Evolutionary conservation across 2,113 vertebrate species (phyloP).

Genomic region (Pterocles orientalis): DNA sequence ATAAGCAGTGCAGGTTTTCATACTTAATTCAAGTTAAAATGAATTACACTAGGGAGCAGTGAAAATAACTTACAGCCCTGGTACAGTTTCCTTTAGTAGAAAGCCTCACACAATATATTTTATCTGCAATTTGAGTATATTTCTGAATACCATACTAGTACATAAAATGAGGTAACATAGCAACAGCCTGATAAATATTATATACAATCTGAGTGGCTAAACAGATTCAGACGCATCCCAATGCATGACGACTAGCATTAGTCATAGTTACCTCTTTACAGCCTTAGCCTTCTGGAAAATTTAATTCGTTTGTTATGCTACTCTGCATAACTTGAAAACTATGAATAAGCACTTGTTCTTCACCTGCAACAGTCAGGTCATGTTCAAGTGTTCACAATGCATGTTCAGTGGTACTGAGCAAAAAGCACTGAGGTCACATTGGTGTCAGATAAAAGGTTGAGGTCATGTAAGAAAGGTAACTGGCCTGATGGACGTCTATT

Average conservation of each 20-base stretch:
- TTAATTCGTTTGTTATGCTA: conserved; percentile 1
- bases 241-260: neutral
- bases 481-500: neutral
- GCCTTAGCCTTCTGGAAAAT: conserved; percentile 18
- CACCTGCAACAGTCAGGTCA: neutral
- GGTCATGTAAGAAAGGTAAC: neutral
- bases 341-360: neutral
- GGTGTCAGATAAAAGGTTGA: neutral
- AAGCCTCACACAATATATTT: neutral
- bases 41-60: neutral
- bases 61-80: neutral
- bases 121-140: neutral
- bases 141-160: neutral
- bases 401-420: neutral
- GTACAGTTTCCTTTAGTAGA: neutral
- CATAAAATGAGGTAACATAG: neutral
- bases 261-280: conserved; percentile 11
- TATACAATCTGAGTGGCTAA: neutral
- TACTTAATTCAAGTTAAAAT: neutral
- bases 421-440: rapidly evolving
- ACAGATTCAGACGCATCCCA: neutral
- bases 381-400: neutral
- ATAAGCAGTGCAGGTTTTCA: neutral
- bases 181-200: conserved; percentile 5
- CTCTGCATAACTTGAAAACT: neutral